Conservation (phyloP, 2,888 invertebrate species). For the Caenorhabditis zanzibari region DNA sequence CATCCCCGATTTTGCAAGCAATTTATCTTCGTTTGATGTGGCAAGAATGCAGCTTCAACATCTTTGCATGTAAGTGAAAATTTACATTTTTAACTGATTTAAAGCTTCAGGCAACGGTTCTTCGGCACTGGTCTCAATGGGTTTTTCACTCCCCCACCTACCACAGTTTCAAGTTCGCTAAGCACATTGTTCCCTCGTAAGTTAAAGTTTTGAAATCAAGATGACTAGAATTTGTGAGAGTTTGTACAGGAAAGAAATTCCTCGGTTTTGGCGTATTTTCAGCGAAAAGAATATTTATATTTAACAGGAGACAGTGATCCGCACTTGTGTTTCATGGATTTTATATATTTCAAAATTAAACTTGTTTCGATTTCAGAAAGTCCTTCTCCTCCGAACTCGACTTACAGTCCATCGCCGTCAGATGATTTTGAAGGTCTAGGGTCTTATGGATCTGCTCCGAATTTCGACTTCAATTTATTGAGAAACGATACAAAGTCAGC, state of each 20-base stretch:
- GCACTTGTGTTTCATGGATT: no score
- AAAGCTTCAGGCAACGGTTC: neutral
- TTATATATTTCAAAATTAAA: neutral
- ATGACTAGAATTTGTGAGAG: no score
- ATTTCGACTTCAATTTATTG: neutral
- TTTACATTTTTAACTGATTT: neutral
- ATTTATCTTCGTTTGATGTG: neutral
- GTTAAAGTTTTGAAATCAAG: neutral
- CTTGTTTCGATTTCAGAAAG: neutral
- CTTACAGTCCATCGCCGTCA: neutral
- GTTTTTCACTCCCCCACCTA: conserved; percentile 17
- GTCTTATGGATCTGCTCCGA: neutral
- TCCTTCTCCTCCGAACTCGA: neutral
- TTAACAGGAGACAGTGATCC: no score
- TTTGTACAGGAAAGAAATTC: no score
- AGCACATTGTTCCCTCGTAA: conserved; percentile 6
- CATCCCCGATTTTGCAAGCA: neutral
- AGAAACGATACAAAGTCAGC: neutral
- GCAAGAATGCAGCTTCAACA: conserved; percentile 10
- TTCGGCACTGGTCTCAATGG: neutral
- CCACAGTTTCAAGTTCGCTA: neutral
- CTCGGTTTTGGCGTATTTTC: no score
- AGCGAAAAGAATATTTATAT: no score
- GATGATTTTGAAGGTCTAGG: neutral
- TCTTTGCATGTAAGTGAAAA: neutral